A percentile compares a stretch with the other conserved stretches of the same genome.
Conservation (phyloP, 2,797 vertebrate genomes). For the Dromococcyx pavoninus region DNA sequence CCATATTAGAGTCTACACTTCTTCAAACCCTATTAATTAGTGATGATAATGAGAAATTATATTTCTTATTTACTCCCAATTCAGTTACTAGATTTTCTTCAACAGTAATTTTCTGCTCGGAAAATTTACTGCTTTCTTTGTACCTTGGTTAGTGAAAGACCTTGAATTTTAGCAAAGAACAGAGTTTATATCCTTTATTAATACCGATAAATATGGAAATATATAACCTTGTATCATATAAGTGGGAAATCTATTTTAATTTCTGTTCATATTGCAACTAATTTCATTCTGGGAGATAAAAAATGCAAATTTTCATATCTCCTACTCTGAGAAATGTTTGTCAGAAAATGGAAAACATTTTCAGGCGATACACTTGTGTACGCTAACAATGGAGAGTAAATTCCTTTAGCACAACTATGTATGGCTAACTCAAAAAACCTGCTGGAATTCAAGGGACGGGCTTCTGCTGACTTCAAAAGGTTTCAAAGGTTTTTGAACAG, state of each 20-base stretch:
- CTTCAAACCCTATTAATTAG: slow-evolving; percentile 35
- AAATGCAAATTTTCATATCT: background rate
- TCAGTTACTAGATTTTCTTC: slow-evolving; percentile 25
- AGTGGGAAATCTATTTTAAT: background rate
- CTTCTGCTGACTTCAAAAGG: slow-evolving; percentile 44
- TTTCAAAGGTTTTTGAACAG: slow-evolving; percentile 56
- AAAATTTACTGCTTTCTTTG: slow-evolving; percentile 5
- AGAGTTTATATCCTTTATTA: background rate
- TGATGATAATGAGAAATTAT: slow-evolving; percentile 18
- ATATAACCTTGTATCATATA: background rate
- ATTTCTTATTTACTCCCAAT: slow-evolving; percentile 28
- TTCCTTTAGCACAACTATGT: background rate
- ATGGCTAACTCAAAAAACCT: background rate
- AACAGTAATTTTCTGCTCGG: slow-evolving; percentile 36
- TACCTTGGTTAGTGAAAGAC: background rate
- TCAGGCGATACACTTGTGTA: background rate
- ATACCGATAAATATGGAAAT: background rate
- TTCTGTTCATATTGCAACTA: background rate
- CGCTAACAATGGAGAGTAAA: background rate
- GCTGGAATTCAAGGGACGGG: slow-evolving; percentile 29
- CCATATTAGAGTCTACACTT: background rate
- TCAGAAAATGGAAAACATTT: background rate
- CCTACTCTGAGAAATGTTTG: background rate
- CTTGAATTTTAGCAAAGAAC: background rate
- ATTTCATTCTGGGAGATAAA: background rate